phyloP scores from a whole-genome alignment of 1,140 invertebrate genomes.

The Heterodera schachtii region DNA sequence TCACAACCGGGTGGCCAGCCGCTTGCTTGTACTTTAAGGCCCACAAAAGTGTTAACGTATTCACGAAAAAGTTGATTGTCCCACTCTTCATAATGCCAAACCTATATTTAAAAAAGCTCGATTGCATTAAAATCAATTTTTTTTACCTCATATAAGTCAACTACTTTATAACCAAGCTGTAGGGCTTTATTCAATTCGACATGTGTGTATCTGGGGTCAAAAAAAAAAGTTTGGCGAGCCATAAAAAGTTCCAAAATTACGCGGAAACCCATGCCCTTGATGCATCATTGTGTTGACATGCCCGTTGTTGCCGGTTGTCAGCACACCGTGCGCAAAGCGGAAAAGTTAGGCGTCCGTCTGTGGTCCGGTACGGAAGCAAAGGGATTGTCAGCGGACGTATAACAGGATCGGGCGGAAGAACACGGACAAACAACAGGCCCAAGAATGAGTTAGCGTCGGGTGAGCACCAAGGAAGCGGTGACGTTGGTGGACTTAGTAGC shows the following conservation, averaged over 20 bases:
- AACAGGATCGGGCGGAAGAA: background rate
- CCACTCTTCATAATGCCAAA: slow-evolving; percentile 17
- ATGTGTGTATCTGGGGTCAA: too few relatives aligned
- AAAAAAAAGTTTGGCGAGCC: too few relatives aligned
- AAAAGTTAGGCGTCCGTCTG: background rate
- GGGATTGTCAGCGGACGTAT: background rate
- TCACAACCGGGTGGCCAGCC: background rate
- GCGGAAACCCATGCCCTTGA: background rate
- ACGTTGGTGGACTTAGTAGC: background rate
- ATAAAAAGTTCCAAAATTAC: too few relatives aligned
- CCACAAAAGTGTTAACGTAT: too few relatives aligned
- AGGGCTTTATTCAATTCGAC: slow-evolving; percentile 28
- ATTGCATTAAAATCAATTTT: background rate
- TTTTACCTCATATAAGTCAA: background rate
- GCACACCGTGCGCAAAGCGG: slow-evolving; percentile 1
- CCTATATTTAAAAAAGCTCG: background rate
- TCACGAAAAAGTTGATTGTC: background rate
- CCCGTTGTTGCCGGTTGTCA: background rate
- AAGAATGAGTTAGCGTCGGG: background rate
- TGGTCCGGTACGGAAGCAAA: background rate
- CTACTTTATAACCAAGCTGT: background rate
- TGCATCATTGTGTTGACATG: background rate
- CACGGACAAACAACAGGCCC: slow-evolving; percentile 1
- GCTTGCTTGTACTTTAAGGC: too few relatives aligned
- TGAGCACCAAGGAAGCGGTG: background rate